Conservation (phyloP, 1,140 invertebrate species). For the Odontomachus brunneus region DNA sequence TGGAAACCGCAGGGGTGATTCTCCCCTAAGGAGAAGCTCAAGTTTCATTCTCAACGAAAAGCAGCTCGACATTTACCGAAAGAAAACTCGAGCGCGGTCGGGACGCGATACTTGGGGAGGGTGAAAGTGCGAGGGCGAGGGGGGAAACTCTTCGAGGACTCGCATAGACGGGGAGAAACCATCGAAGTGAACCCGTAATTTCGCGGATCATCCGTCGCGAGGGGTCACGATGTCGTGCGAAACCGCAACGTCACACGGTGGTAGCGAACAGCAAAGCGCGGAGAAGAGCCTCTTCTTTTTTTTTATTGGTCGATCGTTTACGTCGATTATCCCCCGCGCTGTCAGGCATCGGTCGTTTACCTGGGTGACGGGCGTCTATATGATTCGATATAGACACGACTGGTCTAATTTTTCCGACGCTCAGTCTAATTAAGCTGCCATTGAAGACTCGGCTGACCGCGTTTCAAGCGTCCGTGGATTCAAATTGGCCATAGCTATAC, state of each 20-base stretch:
- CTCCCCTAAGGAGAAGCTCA: background rate
- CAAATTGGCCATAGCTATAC: too few relatives aligned
- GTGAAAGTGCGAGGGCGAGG: too few relatives aligned
- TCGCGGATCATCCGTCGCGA: background rate
- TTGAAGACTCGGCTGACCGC: too few relatives aligned
- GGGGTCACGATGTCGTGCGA: constrained; percentile 29
- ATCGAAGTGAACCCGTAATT: constrained; percentile 22
- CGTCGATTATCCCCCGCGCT: constrained; percentile 7
- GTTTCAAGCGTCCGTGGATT: too few relatives aligned
- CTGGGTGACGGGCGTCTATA: background rate
- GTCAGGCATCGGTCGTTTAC: constrained; percentile 8
- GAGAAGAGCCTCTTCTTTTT: too few relatives aligned
- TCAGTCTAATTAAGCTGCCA: constrained; percentile 12
- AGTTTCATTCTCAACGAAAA: background rate
- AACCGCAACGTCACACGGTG: constrained; percentile 29
- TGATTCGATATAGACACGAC: background rate
- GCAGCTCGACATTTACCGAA: background rate
- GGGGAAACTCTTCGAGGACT: background rate
- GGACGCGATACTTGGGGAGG: too few relatives aligned
- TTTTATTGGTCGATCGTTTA: constrained; percentile 25
- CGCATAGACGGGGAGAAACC: background rate
- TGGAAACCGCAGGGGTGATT: too few relatives aligned
- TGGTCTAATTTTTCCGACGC: background rate
- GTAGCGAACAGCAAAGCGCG: background rate
- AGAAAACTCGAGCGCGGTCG: too few relatives aligned